Conservation (phyloP, 2,113 vertebrate species). For the Sapajus apella region DNA sequence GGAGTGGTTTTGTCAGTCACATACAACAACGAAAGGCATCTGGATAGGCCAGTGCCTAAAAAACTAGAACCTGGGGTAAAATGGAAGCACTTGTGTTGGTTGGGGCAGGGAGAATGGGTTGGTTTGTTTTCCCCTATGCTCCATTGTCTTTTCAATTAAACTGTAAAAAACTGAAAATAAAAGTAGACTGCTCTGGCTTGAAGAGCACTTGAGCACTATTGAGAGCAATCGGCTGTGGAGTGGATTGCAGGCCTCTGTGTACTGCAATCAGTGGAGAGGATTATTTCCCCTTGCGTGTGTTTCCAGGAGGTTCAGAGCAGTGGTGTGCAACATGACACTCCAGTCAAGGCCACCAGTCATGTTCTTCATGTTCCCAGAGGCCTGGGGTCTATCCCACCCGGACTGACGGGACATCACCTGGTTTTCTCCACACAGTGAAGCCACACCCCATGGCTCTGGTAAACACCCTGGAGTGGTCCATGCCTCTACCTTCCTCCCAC, state of each 20-base stretch:
- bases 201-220: background rate
- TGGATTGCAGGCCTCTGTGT: background rate
- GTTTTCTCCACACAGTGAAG: background rate
- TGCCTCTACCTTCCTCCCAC: background rate
- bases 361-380: background rate
- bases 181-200: background rate
- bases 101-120: background rate
- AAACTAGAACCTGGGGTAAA: background rate
- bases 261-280: background rate
- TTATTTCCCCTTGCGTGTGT: background rate
- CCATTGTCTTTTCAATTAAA: conserved; percentile 44
- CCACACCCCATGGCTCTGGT: background rate
- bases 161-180: background rate
- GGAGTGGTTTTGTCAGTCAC: background rate
- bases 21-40: background rate
- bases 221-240: background rate
- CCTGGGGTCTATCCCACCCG: background rate
- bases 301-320: background rate
- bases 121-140: background rate
- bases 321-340: background rate
- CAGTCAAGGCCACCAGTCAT: background rate
- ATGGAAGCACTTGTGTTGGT: background rate
- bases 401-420: background rate
- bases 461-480: background rate
- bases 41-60: background rate